phyloP scores from a whole-genome alignment of 1,140 invertebrate species.

The Prorops nasuta region DNA sequence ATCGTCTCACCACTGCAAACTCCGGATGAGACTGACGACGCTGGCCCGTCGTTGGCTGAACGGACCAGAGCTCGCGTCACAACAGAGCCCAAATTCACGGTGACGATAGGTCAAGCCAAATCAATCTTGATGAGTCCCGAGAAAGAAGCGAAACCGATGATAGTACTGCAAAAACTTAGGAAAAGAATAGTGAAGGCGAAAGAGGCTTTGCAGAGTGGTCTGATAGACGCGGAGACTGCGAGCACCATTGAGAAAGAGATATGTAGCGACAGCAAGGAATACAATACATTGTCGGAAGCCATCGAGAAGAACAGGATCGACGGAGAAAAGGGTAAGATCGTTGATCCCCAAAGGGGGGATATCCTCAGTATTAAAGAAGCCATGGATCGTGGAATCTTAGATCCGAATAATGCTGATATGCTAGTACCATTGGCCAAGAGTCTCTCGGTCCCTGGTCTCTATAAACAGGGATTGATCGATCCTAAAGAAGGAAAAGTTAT shows the following conservation, averaged over 20 bases:
- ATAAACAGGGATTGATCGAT: conserved; percentile 81
- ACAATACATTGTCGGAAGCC: conserved; percentile 68
- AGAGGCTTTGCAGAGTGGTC: conserved; percentile 70
- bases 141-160: conserved; percentile 65
- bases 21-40: conserved; percentile 29
- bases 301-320: conserved; percentile 74
- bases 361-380: conserved; percentile 80
- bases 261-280: conserved; percentile 29
- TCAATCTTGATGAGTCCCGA: conserved; percentile 58
- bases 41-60: conserved; percentile 56
- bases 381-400: conserved; percentile 79
- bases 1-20: conserved; percentile 37
- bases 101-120: conserved; percentile 62
- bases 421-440: conserved; percentile 79
- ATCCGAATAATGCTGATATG: conserved; percentile 73
- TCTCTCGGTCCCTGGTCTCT: conserved; percentile 77
- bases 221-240: conserved; percentile 75
- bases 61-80: conserved; percentile 61
- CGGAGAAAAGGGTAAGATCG: conserved; percentile 72
- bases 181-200: conserved; percentile 70
- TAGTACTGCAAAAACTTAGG: conserved; percentile 75
- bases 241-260: conserved; percentile 63
- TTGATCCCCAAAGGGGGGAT: conserved; percentile 81
- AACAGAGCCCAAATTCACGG: conserved; percentile 68
- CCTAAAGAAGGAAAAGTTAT: conserved; percentile 76